Evolutionary conservation across 2,888 invertebrate species (phyloP).

Genomic region (Clusia tigrina): DNA sequence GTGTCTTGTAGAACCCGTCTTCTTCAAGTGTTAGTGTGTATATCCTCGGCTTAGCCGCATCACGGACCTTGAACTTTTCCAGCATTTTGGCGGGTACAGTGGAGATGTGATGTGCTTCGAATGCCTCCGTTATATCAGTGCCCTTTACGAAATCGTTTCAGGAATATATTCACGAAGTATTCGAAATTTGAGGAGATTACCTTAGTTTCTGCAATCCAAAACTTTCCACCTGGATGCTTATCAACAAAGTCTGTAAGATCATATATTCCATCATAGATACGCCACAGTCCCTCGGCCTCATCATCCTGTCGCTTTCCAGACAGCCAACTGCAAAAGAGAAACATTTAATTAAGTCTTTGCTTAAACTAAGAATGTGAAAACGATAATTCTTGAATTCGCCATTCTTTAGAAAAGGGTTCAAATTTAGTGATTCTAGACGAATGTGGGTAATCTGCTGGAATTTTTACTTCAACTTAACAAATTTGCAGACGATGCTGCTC

Average conservation of each 20-base stretch:
- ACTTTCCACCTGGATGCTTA: slow-evolving; percentile 85
- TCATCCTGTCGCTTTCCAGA: slow-evolving; percentile 73
- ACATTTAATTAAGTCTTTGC: not conserved
- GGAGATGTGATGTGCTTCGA: slow-evolving; percentile 77
- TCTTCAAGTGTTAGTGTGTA: slow-evolving; percentile 78
- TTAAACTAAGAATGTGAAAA: not conserved
- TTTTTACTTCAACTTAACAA: no score
- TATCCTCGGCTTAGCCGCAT: slow-evolving; percentile 72
- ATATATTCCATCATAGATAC: slow-evolving; percentile 80
- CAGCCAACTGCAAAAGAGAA: slow-evolving; percentile 66
- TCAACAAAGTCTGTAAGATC: slow-evolving; percentile 82
- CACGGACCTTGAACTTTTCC: slow-evolving; percentile 72
- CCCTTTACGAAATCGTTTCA: slow-evolving; percentile 65
- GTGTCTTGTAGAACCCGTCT: slow-evolving; percentile 77
- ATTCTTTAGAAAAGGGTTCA: no score
- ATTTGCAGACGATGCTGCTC: no score
- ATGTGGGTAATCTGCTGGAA: no score
- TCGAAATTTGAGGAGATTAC: slow-evolving; percentile 63
- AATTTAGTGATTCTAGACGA: no score
- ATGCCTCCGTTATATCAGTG: slow-evolving; percentile 82
- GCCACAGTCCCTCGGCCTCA: slow-evolving; percentile 80
- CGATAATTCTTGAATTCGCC: no score
- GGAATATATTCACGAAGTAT: not conserved
- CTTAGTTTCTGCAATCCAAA: slow-evolving; percentile 77
- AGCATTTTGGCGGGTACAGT: slow-evolving; percentile 69